Evolutionary conservation across 2,113 vertebrate species (phyloP).

Genomic region (Speoplatyrhinus poulsoni): DNA sequence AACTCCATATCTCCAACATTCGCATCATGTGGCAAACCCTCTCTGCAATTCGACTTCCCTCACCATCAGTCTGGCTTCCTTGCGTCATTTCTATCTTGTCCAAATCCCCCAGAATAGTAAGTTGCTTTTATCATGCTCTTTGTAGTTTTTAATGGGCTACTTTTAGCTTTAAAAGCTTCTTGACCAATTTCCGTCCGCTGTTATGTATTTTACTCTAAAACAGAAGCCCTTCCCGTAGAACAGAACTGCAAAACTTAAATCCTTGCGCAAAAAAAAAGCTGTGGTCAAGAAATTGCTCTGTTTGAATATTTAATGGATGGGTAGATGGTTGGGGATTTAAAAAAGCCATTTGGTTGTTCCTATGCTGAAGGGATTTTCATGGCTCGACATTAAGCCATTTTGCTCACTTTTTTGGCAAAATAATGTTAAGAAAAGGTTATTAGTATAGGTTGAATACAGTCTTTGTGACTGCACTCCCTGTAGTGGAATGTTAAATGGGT

Average conservation of each 20-base stretch:
- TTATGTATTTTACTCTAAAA: conserved; percentile 30
- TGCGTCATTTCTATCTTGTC: conserved; percentile 99
- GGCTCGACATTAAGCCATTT: conserved; percentile 56
- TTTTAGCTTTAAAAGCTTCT: conserved; percentile 87
- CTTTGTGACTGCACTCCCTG: too few relatives aligned
- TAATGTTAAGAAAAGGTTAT: too few relatives aligned
- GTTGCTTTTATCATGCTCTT: conserved; percentile 96
- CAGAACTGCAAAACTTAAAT: conserved; percentile 38
- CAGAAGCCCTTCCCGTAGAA: conserved; percentile 22
- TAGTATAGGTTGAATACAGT: too few relatives aligned
- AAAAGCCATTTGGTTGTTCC: conserved; percentile 2
- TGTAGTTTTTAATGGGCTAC: conserved; percentile 68
- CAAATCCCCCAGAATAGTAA: conserved; percentile 99
- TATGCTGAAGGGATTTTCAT: conserved; percentile 37
- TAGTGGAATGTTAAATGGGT: too few relatives aligned
- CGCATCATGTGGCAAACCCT: conserved; percentile 99
- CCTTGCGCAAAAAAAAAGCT: conserved; percentile 38
- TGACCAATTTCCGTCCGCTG: conserved; percentile 75
- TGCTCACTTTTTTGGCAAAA: background rate
- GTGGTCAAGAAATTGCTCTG: conserved; percentile 37
- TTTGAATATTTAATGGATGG: background rate
- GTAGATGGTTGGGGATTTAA: conserved; percentile 15
- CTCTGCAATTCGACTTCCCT: conserved; percentile 99
- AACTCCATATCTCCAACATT: conserved; percentile 83
- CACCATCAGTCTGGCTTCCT: conserved; percentile 98